phyloP scores from a whole-genome alignment of 1,140 invertebrate genomes.

The Helicoverpa armigera region DNA sequence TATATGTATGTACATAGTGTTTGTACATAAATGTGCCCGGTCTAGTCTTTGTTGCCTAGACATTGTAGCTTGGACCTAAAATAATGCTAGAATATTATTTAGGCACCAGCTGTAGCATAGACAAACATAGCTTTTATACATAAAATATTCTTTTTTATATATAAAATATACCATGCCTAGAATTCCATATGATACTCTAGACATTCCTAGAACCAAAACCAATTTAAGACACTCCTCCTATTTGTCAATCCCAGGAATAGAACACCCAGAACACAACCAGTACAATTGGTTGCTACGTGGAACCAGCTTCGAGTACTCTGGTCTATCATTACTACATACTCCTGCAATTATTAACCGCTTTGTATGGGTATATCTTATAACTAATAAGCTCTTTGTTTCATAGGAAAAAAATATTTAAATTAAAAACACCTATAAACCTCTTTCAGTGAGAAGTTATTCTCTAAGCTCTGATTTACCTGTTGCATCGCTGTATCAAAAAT shows the following conservation, averaged over 20 bases:
- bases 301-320: not conserved
- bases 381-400: no score
- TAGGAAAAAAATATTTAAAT: not conserved
- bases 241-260: not conserved
- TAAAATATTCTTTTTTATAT: no score
- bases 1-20: conserved; percentile 69
- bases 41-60: conserved; percentile 47
- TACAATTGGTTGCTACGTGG: not conserved
- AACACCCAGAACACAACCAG: not conserved
- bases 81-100: no score
- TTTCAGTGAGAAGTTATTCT: no score
- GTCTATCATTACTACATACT: not conserved
- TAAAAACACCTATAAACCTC: not conserved
- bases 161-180: no score
- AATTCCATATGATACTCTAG: no score
- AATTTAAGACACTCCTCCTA: not conserved
- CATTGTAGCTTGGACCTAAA: conserved; percentile 11
- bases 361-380: not conserved
- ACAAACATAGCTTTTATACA: no score
- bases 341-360: not conserved
- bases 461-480: no score
- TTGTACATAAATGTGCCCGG: conserved; percentile 58
- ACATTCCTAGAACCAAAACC: not conserved
- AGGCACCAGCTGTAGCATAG: no score
- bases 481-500: no score